Base-by-base conservation (phyloP, 2,888 invertebrate genomes). In the Ennomos fuscantarius region DNA sequence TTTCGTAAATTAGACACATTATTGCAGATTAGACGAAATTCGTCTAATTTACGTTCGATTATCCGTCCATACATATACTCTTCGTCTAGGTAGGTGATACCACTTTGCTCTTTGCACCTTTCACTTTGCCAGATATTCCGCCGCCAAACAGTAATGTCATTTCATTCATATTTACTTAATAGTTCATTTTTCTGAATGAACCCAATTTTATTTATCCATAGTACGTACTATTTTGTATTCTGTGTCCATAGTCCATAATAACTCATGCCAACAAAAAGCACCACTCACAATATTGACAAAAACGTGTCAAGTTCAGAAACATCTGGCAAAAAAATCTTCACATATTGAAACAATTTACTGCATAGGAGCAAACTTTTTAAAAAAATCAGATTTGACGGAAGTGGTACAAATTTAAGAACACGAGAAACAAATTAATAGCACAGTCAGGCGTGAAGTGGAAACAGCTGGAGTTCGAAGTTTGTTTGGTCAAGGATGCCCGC, bases 381-480 rank as follows among this genome's bases (percentile, higher is more conserved):
- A n/a, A n/a, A n/a, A n/a, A n/a, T n/a, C 53, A 45, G 69, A 70
- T 74, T 69, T 65, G 68, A 65, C 68, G 75, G 78, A 80, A 82
- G 82, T 79, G 75, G 74, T 81, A 88, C 87, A 86, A 89, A 92
- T 90, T 86, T 74, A 82, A 76, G 83, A 86, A 87, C 89, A 88
- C 79, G 78, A 84, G 79, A 89, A 88, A 86, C 89, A 89, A 88
- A 91, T 92, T 90, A 89, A 79, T 79, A 69, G 63, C 59, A 45
- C 50, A 60, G 58, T 51, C 45, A 40, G 57, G 50, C 50, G 56
- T 80, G 71, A 81, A 90, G 89, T 89, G 87, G 86, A 86, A 84
- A 81, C 89, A 88, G 78, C 78, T 89, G 90, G 66, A 54, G 61
- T 58, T 60, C 12, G 33, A 55, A 46, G 54, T 62, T 69, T 55